These are phyloP conservation scores for Clivina fossor DNA, from an alignment of 2,888 invertebrate genomes.

Conservation along the genomic window DNA sequence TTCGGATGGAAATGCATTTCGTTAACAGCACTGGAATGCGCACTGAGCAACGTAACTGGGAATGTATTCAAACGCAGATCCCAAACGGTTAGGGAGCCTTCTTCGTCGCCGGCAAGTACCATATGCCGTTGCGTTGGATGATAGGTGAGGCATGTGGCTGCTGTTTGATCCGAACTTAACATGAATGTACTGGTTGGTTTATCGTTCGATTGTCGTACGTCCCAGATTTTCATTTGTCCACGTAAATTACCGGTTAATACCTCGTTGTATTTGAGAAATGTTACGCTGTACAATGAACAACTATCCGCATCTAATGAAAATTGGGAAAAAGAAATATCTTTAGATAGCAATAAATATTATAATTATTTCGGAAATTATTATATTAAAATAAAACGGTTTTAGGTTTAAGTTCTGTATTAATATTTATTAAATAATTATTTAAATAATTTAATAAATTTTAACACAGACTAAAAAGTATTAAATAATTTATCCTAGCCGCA, in stretches of 20 bases:
- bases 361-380: no score
- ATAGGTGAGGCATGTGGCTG: conserved; percentile 73
- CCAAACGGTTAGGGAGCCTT: conserved; percentile 87
- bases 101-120: conserved; percentile 79
- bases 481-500: no score
- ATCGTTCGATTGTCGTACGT: conserved; percentile 66
- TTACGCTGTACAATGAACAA: conserved; percentile 75
- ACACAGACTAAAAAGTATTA: no score
- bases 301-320: conserved; percentile 72
- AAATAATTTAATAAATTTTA: conserved; percentile 62
- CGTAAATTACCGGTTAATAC: conserved; percentile 82
- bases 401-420: no score
- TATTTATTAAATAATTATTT: conserved; percentile 30
- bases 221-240: conserved; percentile 90
- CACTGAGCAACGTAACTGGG: conserved; percentile 79
- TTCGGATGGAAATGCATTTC: conserved; percentile 87
- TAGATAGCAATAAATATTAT: not conserved
- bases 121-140: conserved; percentile 90
- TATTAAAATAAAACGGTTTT: no score
- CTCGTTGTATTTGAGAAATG: conserved; percentile 72
- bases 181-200: conserved; percentile 71
- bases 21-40: conserved; percentile 74
- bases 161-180: conserved; percentile 72
- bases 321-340: conserved; percentile 8
- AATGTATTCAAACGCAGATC: conserved; percentile 82